Percentiles rank a stretch among this genome's conserved stretches.
phyloP scores from a whole-genome alignment of 2,888 invertebrate species.

The Phania funesta region DNA sequence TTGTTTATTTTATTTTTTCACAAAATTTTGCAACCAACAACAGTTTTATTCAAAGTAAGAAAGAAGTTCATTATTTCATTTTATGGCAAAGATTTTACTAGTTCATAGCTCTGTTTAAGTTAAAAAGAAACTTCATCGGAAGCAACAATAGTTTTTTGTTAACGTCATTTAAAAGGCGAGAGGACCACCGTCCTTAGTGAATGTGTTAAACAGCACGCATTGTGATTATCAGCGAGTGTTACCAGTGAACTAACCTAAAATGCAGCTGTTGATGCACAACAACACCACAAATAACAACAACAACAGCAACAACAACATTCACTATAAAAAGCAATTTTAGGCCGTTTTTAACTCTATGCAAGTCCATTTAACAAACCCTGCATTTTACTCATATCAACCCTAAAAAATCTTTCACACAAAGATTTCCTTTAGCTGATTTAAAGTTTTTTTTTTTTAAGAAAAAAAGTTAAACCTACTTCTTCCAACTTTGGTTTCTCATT shows the following conservation, averaged over 20 bases:
- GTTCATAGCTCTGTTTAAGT: not conserved
- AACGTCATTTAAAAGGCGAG: constrained; percentile 48
- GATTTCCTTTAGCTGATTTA: constrained; percentile 66
- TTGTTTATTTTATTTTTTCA: too few species aligned
- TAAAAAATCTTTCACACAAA: constrained; percentile 68
- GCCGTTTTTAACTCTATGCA: constrained; percentile 43
- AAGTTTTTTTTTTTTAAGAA: constrained; percentile 30
- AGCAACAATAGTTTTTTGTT: constrained; percentile 24
- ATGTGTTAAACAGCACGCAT: constrained; percentile 67
- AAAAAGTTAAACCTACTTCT: constrained; percentile 57
- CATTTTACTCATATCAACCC: constrained; percentile 62
- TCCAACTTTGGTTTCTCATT: constrained; percentile 56
- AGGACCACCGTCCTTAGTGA: constrained; percentile 58
- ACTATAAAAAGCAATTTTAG: constrained; percentile 55
- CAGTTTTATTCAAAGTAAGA: not conserved
- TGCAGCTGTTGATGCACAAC: constrained; percentile 59
- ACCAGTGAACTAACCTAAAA: constrained; percentile 53
- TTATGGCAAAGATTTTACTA: not conserved
- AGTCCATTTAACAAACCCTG: constrained; percentile 66
- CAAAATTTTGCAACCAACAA: too few species aligned
- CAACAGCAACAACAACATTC: constrained; percentile 1
- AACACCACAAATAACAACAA: not conserved
- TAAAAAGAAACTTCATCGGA: constrained; percentile 30
- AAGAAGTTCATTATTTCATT: not conserved
- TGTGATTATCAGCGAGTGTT: constrained; percentile 62